These are phyloP conservation scores for Ptychodera flava DNA, from an alignment of 35 echinoderm and acorn worm genomes.

Conservation along the genomic window DNA sequence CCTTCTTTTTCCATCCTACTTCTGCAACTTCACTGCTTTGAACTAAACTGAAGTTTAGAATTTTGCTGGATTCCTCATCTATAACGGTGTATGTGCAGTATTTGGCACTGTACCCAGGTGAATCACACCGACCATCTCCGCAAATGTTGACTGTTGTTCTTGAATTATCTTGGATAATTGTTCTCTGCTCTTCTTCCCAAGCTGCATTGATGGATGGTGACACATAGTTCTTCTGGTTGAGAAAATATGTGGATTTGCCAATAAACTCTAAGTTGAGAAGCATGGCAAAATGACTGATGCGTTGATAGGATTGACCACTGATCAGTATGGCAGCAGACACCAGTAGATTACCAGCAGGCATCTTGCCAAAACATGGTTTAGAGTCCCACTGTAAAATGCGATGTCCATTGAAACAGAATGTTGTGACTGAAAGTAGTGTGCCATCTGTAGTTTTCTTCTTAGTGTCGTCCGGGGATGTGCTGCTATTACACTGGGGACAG, in stretches of 20 bases:
- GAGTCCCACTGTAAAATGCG: too few species aligned
- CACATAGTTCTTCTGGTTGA: neutral
- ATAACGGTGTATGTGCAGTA: conserved; percentile 44
- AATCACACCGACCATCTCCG: conserved; percentile 48
- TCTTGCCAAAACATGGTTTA: conserved; percentile 14
- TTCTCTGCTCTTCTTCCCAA: conserved; percentile 7
- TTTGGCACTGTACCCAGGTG: conserved; percentile 45
- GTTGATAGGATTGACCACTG: conserved; percentile 13
- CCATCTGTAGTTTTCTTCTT: too few species aligned
- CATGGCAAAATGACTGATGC: neutral
- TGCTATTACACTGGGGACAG: too few species aligned
- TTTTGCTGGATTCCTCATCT: conserved; percentile 12
- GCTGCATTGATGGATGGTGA: conserved; percentile 2
- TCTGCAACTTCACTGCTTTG: conserved; percentile 19
- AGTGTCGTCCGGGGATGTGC: too few species aligned
- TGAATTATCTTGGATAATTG: neutral
- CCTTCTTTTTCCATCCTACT: conserved; percentile 34
- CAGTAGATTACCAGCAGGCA: conserved; percentile 22
- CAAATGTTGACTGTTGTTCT: neutral
- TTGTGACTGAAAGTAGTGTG: too few species aligned
- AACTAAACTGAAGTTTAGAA: conserved; percentile 12
- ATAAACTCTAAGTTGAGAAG: conserved; percentile 4
- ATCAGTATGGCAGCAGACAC: conserved; percentile 22
- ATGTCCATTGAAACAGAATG: too few species aligned
- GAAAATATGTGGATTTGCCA: neutral